Evolutionary conservation across 1,140 invertebrate species (phyloP).

Genomic region (Drosophila sproati): DNA sequence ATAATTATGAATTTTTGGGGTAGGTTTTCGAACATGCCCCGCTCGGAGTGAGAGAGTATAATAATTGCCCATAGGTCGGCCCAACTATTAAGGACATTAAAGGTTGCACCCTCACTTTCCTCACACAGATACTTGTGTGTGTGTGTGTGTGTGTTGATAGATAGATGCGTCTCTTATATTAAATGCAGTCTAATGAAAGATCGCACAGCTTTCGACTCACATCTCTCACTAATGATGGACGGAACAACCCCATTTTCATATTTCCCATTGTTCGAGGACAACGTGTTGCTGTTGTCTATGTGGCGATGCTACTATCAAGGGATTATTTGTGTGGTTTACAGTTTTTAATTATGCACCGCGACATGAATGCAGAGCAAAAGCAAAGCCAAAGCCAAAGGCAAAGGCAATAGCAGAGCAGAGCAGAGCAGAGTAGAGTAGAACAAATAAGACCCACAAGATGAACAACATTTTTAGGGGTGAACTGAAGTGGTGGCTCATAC

Average conservation of each 20-base stretch:
- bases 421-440: neutral
- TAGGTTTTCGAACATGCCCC: constrained; percentile 53
- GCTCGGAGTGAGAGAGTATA: constrained; percentile 1
- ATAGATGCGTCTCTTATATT: constrained; percentile 23
- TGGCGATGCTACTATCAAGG: constrained; percentile 65
- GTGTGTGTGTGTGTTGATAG: constrained; percentile 1
- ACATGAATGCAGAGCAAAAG: constrained; percentile 50
- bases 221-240: constrained; percentile 7
- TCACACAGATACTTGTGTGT: too few species aligned
- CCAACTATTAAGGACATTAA: constrained; percentile 74
- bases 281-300: constrained; percentile 15
- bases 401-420: constrained; percentile 3
- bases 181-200: constrained; percentile 16
- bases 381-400: neutral
- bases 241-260: constrained; percentile 22
- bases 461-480: constrained; percentile 61
- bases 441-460: constrained; percentile 42
- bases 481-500: constrained; percentile 62
- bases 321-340: constrained; percentile 82
- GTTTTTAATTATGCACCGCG: constrained; percentile 79
- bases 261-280: constrained; percentile 13
- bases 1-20: constrained; percentile 75
- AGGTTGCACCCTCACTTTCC: constrained; percentile 59
- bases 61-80: constrained; percentile 56
- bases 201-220: constrained; percentile 1